phyloP scores from a whole-genome alignment of 2,797 vertebrate species.

The Cuculus canorus region DNA sequence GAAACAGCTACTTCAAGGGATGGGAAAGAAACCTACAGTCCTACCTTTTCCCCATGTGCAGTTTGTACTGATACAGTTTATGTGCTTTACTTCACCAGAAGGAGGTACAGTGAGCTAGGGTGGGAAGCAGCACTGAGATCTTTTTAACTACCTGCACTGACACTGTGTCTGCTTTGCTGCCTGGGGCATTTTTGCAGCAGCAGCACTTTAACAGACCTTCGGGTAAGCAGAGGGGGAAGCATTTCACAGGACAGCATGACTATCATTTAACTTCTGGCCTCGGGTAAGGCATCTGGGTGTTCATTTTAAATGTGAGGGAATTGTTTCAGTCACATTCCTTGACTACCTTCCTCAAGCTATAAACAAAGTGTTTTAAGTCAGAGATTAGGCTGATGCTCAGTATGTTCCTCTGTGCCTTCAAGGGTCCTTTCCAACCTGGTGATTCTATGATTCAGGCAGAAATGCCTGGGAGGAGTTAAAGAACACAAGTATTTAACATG shows the following conservation, averaged over 20 bases:
- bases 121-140: not conserved
- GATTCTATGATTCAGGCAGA: too few species aligned
- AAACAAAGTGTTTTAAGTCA: not conserved
- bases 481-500: rapidly evolving
- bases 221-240: not conserved
- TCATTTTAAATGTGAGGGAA: not conserved
- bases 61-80: not conserved
- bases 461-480: not conserved
- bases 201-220: not conserved
- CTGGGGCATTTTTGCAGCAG: not conserved
- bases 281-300: not conserved
- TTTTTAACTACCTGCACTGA: rapidly evolving
- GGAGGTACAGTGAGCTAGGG: rapidly evolving
- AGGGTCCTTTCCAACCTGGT: too few species aligned
- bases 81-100: not conserved
- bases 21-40: not conserved
- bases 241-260: not conserved
- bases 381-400: not conserved
- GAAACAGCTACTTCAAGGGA: not conserved
- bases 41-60: not conserved
- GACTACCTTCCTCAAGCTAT: not conserved
- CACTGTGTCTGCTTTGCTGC: not conserved
- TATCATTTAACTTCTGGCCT: not conserved
- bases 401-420: not conserved
- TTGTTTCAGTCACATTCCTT: not conserved